Evolutionary conservation across 1,140 invertebrate genomes (phyloP), one percentile per base, ranked within the genome.

Genomic region (Brachionus angularis): DNA sequence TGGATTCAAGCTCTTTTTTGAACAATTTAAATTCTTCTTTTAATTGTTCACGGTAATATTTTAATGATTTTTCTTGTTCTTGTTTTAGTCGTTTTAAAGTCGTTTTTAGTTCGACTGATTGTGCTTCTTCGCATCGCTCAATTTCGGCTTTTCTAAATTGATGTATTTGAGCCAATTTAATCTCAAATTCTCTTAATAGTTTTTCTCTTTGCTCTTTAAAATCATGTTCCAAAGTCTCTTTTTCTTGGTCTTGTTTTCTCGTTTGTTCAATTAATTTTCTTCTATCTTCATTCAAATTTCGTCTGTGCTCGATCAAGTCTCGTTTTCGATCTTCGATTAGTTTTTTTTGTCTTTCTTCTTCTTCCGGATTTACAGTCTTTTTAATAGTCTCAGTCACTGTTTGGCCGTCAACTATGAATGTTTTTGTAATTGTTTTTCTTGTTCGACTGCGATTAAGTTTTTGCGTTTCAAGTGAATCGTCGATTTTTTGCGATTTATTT

Each of bases 121-220:
- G 62, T n/a, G 42, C 47, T 31, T 67, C 62, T 67, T 67, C 62
- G 25, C 62, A 67, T 34, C 62, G 3, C 29, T 67, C 62, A 33
- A 67, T 67, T 67, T 67, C 62, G 47, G 18, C 47, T 34, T 67
- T 67, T 23, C 62, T 46, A 39, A 67, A 47, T 23, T 67, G 62
- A 49, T 67, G 47, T 12, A 67, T 50, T 10, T 67, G 62, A 44
- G 42, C 47, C 7, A 67, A 23, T 23, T 67, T 67, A 14, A 67
- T 46, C 18, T 67, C 62, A 36, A 67, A 67, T 67, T 67, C 62
- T 67, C 62, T 67, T 18, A 67, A 23, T 36, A 67, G 36, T 34
- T 67, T 67, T 50, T 67, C 62, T 46, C 62, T 16, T 50, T 67
- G 62, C 18, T 67, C 62, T 29, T 67, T 67, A 18, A 67, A 67